These are phyloP conservation scores for Nephotettix cincticeps DNA, from an alignment of 1,140 invertebrate species.

Conservation along the genomic window DNA sequence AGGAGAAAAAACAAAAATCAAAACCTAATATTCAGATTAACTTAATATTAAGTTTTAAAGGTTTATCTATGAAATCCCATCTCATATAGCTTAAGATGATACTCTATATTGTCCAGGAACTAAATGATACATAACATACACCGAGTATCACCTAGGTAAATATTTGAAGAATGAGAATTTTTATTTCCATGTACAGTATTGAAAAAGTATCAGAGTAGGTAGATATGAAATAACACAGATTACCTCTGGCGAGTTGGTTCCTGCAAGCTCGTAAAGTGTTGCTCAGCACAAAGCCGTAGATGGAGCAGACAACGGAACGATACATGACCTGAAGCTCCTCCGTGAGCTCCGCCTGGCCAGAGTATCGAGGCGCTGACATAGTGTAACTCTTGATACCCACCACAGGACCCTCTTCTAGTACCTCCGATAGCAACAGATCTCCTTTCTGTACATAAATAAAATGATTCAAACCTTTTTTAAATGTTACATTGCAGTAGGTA, in stretches of 20 bases:
- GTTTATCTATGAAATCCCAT: no score
- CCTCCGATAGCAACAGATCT: slow-evolving; percentile 76
- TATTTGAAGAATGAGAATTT: no score
- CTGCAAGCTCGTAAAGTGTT: slow-evolving; percentile 76
- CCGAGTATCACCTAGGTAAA: no score
- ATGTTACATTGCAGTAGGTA: no score
- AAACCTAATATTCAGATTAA: no score
- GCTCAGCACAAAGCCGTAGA: slow-evolving; percentile 82
- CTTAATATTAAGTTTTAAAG: no score
- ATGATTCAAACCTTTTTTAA: no score
- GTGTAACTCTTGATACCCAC: slow-evolving; percentile 78
- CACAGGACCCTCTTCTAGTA: slow-evolving; percentile 80
- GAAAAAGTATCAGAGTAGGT: not conserved
- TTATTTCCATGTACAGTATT: no score
- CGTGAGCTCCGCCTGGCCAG: slow-evolving; percentile 56
- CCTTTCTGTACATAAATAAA: slow-evolving; percentile 61
- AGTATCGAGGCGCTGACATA: slow-evolving; percentile 56
- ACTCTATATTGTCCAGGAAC: no score
- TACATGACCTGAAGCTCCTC: slow-evolving; percentile 88
- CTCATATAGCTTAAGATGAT: no score
- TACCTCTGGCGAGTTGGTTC: slow-evolving; percentile 79
- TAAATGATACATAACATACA: no score
- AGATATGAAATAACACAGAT: slow-evolving; percentile 4
- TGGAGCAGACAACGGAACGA: slow-evolving; percentile 69
- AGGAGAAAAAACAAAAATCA: no score